Evolutionary conservation across 2,113 vertebrate species (phyloP), one percentile per base, ranked within the genome.

Genomic region (Bostrychus sinensis): DNA sequence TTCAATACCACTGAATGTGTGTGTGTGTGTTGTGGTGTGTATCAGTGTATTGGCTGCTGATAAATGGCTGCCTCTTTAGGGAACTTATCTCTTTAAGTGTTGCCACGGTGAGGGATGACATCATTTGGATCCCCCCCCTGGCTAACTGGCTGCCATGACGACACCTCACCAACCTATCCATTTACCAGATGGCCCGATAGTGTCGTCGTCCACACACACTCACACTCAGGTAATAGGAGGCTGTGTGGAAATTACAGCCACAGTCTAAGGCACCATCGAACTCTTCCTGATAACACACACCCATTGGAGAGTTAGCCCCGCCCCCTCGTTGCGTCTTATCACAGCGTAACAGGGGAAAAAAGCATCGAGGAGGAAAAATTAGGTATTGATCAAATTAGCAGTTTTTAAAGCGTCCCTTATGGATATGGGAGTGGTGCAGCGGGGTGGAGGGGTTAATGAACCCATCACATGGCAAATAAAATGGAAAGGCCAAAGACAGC

Each of bases 371-470:
- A 93, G 93, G 94, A 98, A 92, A 98, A 98, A 98, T 97, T 98
- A 98, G 95, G 94, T 97, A 99, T 98, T 97, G 95, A 98, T 98
- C 95, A 98, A 97, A 98, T 98, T 97, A 97, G 95, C 94, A 94
- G 94, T 97, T 95, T 95, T 95, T 93, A 96, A 68, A 94, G 93
- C 92, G 93, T 94, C 93, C 91, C 93, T 93, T 92, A 93, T 92
- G 91, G 91, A 55, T 1, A 34, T 69, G 7, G 58, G 34, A 32
- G 45, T 42, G 23, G 46, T n/a, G n/a, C n/a, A n/a, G n/a, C n/a
- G 23, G 54, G 34, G 42, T 14, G 51, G 30, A 28, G 54, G 54
- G 28, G 43, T 93, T 93, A 94, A 92, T 85, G 89, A 92, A 93
- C 91, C 93, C 95, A 96, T 97, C 95, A 97, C 94, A 94, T 92